phyloP scores from a whole-genome alignment of 2,888 invertebrate genomes.

The Octonoba sinensis region DNA sequence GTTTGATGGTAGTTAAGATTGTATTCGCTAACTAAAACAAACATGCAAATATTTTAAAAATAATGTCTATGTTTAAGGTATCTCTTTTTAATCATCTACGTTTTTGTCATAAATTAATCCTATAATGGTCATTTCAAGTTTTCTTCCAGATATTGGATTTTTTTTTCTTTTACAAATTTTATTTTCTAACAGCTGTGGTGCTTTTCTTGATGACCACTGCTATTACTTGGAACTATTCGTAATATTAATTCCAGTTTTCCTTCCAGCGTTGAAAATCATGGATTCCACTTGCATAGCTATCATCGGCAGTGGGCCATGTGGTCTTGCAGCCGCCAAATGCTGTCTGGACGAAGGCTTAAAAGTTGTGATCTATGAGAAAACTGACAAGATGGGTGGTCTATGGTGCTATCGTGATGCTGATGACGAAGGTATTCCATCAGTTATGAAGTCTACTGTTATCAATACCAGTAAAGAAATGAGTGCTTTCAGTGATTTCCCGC shows the following conservation, averaged over 20 bases:
- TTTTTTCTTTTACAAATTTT: too few species aligned
- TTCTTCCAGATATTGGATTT: too few species aligned
- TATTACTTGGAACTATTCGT: background rate
- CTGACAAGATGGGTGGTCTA: conserved; percentile 69
- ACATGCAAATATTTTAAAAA: too few species aligned
- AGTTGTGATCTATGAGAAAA: conserved; percentile 70
- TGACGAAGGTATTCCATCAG: conserved; percentile 67
- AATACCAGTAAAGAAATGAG: conserved; percentile 71
- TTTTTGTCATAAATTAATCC: too few species aligned
- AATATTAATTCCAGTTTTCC: background rate
- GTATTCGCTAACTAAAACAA: too few species aligned
- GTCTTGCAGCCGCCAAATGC: conserved; percentile 70
- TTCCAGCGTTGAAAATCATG: conserved; percentile 25
- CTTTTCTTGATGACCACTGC: too few species aligned
- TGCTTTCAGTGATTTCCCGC: conserved; percentile 72
- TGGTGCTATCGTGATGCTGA: conserved; percentile 68
- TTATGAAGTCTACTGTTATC: conserved; percentile 70
- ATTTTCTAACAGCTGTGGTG: too few species aligned
- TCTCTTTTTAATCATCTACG: too few species aligned
- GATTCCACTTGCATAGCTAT: conserved; percentile 65
- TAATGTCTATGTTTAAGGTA: too few species aligned
- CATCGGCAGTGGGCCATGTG: conserved; percentile 71
- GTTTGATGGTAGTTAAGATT: too few species aligned
- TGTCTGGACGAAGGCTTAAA: conserved; percentile 70
- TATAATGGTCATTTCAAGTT: too few species aligned